A percentile compares a stretch with the other conserved stretches of the same genome.
Evolutionary conservation across 1,140 invertebrate species (phyloP).

Genomic region (Pseudomyrmex gracilis): DNA sequence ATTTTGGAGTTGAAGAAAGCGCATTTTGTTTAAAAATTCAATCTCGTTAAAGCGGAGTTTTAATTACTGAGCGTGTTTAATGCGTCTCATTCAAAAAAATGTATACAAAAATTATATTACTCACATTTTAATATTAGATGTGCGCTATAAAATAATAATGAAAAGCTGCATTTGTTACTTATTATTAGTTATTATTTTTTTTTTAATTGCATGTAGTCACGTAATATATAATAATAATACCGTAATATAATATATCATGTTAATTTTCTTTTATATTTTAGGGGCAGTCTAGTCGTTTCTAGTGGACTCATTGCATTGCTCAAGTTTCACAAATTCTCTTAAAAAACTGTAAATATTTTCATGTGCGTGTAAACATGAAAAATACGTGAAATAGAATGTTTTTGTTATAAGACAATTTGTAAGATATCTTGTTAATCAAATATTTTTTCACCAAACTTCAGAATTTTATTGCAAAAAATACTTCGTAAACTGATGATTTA

Average conservation of each 20-base stretch:
- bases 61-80: background rate
- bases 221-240: background rate
- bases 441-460: too few relatives aligned
- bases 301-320: conserved; percentile 63
- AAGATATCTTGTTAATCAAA: background rate
- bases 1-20: background rate
- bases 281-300: conserved; percentile 60
- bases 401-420: background rate
- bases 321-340: background rate
- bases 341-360: conserved; percentile 5
- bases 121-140: too few relatives aligned
- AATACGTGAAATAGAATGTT: background rate
- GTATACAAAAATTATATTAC: background rate
- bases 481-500: too few relatives aligned
- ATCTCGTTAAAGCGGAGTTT: background rate
- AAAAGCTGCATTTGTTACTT: background rate
- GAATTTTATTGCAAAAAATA: too few relatives aligned
- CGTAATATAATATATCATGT: conserved; percentile 5
- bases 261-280: conserved; percentile 48
- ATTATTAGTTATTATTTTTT: background rate
- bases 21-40: background rate
- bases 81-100: background rate
- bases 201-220: background rate
- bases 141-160: background rate
- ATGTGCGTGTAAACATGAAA: too few relatives aligned